Evolutionary conservation across 2,113 vertebrate genomes (phyloP).

Genomic region (Dryoscopus gambensis): DNA sequence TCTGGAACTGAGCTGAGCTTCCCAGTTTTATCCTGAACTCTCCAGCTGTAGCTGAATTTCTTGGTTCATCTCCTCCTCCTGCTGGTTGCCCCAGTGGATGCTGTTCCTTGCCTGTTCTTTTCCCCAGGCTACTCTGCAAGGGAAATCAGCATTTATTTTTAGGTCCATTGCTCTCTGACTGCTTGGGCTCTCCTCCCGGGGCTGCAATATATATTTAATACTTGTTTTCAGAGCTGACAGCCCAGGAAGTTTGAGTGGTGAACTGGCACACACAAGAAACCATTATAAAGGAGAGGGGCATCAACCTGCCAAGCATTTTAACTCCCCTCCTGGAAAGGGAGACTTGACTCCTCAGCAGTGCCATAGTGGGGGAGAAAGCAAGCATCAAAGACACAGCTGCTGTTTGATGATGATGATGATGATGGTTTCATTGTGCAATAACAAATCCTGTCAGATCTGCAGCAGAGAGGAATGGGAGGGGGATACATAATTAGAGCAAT

Average conservation of each 20-base stretch:
- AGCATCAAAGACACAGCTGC: neutral
- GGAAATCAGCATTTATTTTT: conserved; percentile 42
- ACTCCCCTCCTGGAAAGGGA: neutral
- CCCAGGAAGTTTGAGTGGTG: neutral
- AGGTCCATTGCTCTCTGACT: neutral
- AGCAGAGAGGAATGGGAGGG: neutral
- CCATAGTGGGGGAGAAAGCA: neutral
- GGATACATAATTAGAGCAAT: neutral
- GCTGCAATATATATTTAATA: conserved; percentile 24
- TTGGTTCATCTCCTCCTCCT: neutral
- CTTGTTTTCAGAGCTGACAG: conserved; percentile 22
- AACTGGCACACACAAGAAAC: conserved; percentile 9
- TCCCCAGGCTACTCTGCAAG: conserved; percentile 5
- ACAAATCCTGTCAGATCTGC: neutral
- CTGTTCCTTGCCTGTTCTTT: neutral
- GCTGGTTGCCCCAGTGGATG: neutral
- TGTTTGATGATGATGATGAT: neutral
- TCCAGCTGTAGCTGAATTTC: neutral
- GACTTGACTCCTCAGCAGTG: neutral
- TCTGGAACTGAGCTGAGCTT: neutral
- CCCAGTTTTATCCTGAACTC: neutral
- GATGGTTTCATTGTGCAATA: neutral
- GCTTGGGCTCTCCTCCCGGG: neutral
- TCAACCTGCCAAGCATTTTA: neutral
- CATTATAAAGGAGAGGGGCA: neutral